Percentiles rank a stretch among this genome's conserved stretches.
These are phyloP conservation scores for Helicorthomorpha holstii DNA, from an alignment of 1,140 invertebrate genomes.

Conservation along the genomic window DNA sequence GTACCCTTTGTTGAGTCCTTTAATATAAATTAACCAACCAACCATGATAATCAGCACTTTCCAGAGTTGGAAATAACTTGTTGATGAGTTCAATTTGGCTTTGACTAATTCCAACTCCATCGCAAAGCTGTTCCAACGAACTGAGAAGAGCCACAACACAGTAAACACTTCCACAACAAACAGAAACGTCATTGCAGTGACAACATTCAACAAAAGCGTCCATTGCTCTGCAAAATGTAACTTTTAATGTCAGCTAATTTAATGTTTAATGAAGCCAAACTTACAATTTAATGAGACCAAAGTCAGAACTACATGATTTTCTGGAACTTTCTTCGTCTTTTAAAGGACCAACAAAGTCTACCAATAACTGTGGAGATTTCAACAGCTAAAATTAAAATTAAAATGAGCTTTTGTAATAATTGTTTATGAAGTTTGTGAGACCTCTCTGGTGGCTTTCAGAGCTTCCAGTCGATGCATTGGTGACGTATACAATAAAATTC, in stretches of 20 bases:
- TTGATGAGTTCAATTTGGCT: constrained; percentile 45
- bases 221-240: constrained; percentile 58
- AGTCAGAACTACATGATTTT: constrained; percentile 56
- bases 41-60: constrained; percentile 59
- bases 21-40: not conserved
- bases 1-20: not conserved
- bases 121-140: constrained; percentile 59
- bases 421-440: constrained; percentile 13
- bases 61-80: constrained; percentile 46
- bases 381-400: constrained; percentile 30
- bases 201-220: constrained; percentile 77
- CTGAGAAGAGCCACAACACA: constrained; percentile 67
- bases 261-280: constrained; percentile 19
- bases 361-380: constrained; percentile 46
- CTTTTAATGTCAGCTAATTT: too few species aligned
- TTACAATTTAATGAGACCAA: constrained; percentile 77
- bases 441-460: constrained; percentile 57
- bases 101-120: constrained; percentile 19
- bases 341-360: constrained; percentile 48
- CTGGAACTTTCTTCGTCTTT: constrained; percentile 50
- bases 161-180: constrained; percentile 58
- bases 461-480: constrained; percentile 67
- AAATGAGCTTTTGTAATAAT: not conserved
- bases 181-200: constrained; percentile 43
- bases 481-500: constrained; percentile 73